These are phyloP conservation scores for Synergus gifuensis DNA, from an alignment of 2,888 invertebrate genomes.

Conservation along the genomic window DNA sequence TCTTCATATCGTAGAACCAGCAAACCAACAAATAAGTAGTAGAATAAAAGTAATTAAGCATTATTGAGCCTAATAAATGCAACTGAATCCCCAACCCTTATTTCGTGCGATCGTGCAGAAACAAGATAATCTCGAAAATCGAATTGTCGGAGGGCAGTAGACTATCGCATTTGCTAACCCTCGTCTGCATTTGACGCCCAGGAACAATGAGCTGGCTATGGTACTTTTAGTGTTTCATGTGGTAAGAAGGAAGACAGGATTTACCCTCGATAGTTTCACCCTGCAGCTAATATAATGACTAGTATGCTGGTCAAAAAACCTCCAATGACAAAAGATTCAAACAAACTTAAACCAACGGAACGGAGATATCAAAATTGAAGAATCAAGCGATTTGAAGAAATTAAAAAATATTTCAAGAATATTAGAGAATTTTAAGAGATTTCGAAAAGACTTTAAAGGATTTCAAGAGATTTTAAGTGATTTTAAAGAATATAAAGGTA, in stretches of 20 bases:
- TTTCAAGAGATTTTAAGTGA: too few species aligned
- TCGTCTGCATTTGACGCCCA: conserved; percentile 21
- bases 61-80: background rate
- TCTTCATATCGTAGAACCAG: background rate
- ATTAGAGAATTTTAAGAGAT: too few species aligned
- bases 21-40: background rate
- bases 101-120: conserved; percentile 31
- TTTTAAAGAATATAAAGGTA: too few species aligned
- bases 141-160: conserved; percentile 32
- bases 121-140: conserved; percentile 41
- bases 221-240: conserved; percentile 34
- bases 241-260: conserved; percentile 25
- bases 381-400: too few species aligned
- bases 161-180: conserved; percentile 35
- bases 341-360: too few species aligned
- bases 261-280: conserved; percentile 12
- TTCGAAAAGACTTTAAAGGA: too few species aligned
- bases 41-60: background rate
- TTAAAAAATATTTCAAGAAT: too few species aligned
- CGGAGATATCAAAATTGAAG: too few species aligned
- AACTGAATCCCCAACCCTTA: conserved; percentile 8
- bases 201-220: conserved; percentile 36
- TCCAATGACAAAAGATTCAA: too few species aligned
- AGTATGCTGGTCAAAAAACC: background rate
- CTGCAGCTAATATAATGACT: conserved; percentile 15